These are phyloP conservation scores for Selene dorsalis DNA, from an alignment of 2,797 vertebrate species.

Conservation along the genomic window DNA sequence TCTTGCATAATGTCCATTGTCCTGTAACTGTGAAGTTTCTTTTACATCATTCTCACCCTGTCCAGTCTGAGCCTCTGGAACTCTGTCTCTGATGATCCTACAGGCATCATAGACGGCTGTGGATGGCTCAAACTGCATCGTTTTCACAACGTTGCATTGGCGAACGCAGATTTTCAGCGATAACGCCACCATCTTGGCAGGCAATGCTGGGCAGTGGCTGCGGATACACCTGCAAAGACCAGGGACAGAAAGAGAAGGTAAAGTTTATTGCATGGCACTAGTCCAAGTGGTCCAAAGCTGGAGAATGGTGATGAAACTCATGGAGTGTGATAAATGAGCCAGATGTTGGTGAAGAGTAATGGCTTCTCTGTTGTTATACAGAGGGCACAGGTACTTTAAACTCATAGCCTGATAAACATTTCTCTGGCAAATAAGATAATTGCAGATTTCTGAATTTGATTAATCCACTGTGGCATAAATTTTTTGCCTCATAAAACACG, in stretches of 20 bases:
- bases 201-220: conserved; percentile 41
- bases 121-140: conserved; percentile 98
- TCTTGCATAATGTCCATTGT: neutral
- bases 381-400: neutral
- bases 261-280: neutral
- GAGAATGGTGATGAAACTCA: conserved; percentile 11
- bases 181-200: conserved; percentile 92
- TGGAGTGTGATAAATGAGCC: conserved; percentile 28
- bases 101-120: conserved; percentile 97
- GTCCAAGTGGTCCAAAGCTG: neutral
- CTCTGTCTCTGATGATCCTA: conserved; percentile 93
- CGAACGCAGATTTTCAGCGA: conserved; percentile 98
- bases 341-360: conserved; percentile 21
- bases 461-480: conserved; percentile 1
- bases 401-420: neutral
- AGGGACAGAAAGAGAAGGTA: neutral
- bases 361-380: neutral
- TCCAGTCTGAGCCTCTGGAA: conserved; percentile 94
- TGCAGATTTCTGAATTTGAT: neutral
- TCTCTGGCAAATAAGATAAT: neutral
- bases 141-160: conserved; percentile 99
- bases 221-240: conserved; percentile 71
- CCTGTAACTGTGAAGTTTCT: neutral
- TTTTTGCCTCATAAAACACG: conserved; percentile 22
- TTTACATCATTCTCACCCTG: conserved; percentile 86